phyloP scores from a whole-genome alignment of 2,888 invertebrate genomes.

The Tupiocoris notatus region DNA sequence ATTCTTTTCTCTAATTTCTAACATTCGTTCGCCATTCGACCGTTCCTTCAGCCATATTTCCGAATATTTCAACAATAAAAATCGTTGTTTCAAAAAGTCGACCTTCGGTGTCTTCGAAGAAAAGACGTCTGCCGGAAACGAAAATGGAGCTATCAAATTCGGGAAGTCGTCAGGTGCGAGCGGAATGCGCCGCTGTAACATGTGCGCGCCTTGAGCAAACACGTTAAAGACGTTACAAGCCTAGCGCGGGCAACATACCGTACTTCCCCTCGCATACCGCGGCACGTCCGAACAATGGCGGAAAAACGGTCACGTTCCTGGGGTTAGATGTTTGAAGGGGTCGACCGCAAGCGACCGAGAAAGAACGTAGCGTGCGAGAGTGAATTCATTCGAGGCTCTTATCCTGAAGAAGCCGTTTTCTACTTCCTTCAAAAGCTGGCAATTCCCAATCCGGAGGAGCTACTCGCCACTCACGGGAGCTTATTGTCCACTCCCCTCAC shows the following conservation, averaged over 20 bases:
- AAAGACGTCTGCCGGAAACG: no score
- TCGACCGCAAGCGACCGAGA: background rate
- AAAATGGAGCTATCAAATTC: no score
- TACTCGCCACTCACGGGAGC: background rate
- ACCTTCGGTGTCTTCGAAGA: no score
- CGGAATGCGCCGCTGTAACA: no score
- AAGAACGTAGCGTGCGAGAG: background rate
- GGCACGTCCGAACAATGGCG: constrained; percentile 8
- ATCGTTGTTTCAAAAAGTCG: no score
- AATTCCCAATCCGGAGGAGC: background rate
- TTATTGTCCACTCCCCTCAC: background rate
- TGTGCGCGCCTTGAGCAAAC: background rate
- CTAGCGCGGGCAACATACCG: background rate
- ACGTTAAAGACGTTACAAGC: background rate
- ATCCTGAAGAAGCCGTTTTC: background rate
- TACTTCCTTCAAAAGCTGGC: background rate
- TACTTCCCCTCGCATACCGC: constrained; percentile 20
- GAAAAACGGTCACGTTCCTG: constrained; percentile 29
- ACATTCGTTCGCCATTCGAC: no score
- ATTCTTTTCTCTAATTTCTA: no score
- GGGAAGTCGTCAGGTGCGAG: no score
- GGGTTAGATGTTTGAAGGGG: background rate
- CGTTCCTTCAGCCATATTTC: no score
- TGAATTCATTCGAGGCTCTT: background rate
- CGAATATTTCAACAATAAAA: no score